phyloP scores from a whole-genome alignment of 2,888 invertebrate genomes.

The Junonia oenone region DNA sequence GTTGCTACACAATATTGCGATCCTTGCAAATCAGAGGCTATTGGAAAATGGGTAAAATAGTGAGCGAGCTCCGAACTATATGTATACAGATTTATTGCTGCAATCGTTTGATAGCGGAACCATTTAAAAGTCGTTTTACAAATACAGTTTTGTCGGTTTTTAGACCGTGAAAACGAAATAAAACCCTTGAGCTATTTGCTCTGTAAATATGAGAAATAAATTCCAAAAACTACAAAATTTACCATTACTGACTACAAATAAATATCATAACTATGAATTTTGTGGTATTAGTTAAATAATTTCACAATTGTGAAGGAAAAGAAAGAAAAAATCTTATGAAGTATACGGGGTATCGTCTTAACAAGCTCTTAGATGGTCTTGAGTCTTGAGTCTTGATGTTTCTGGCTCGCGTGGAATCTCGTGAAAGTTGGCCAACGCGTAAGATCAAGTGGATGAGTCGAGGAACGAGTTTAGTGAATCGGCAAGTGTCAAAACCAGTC shows the following conservation, averaged over 20 bases:
- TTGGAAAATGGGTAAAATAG: constrained; percentile 3
- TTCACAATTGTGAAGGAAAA: background rate
- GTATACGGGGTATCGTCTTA: constrained; percentile 14
- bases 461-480: constrained; percentile 63
- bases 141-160: background rate
- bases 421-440: constrained; percentile 73
- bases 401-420: constrained; percentile 63
- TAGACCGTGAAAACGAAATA: background rate
- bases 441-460: constrained; percentile 66
- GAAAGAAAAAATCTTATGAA: background rate
- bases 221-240: too few species aligned
- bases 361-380: constrained; percentile 44
- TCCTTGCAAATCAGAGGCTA: constrained; percentile 2
- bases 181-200: background rate
- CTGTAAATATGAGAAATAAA: too few species aligned
- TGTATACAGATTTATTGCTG: background rate
- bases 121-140: background rate
- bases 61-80: background rate
- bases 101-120: background rate
- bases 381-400: constrained; percentile 39
- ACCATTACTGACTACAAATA: background rate
- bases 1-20: constrained; percentile 1
- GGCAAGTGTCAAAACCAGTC: constrained; percentile 45
- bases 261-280: background rate
- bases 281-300: background rate